Base-by-base conservation (phyloP, 30 jellyfish, hydroid and myxozoan genomes). In the Morbakka virulenta region DNA sequence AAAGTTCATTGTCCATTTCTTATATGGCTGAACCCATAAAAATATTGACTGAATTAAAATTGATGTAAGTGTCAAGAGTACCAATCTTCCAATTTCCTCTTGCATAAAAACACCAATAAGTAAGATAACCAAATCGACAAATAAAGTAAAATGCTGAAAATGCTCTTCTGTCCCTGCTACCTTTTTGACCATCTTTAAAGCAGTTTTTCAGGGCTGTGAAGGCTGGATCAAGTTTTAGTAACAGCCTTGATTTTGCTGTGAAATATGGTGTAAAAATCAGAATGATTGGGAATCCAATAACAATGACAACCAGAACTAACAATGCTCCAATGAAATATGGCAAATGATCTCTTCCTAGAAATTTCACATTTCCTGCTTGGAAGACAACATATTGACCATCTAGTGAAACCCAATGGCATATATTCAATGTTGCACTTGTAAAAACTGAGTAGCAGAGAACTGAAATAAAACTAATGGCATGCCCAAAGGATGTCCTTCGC, bases 71-170 rank as follows among this genome's bases (percentile, higher is more conserved):
- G 95, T 69, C 52, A 89, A 69, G 34, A 89, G 50, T 50, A 89
- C 83, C 31, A 89, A 72, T 25, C 93, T 78, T 2, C 94, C 69
- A 2, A 89, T 89, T 23, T 74, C 95, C 4, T 77, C 93, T 82
- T 77, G 85, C 57, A 89, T 68, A 31, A 76, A 77, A 2, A 72
- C 74, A 41, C 71, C 85, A 62, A 76, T 62, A 9, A 89, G 81
- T 27, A 82, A 84, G 48, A 89, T 52, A 35, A 78, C 34, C n/a
- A 20, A 89, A 74, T 22, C 97, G 87, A 47, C 95, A 81, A 0
- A 89, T 49, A 68, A 89, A 89, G 76, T 89, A 89, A 73, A 89
- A 89, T 0, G 95, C 95, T 22, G 95, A 89, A 50, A 89, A 89
- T 31, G 51, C 36, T 2, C 93, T 85, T 32, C 30, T 74, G 48